Percentiles rank a stretch among this genome's conserved stretches.
These are phyloP conservation scores for Tethya wilhelma DNA, from an alignment of 37 sponge, comb jelly and placozoan species.

Conservation along the genomic window DNA sequence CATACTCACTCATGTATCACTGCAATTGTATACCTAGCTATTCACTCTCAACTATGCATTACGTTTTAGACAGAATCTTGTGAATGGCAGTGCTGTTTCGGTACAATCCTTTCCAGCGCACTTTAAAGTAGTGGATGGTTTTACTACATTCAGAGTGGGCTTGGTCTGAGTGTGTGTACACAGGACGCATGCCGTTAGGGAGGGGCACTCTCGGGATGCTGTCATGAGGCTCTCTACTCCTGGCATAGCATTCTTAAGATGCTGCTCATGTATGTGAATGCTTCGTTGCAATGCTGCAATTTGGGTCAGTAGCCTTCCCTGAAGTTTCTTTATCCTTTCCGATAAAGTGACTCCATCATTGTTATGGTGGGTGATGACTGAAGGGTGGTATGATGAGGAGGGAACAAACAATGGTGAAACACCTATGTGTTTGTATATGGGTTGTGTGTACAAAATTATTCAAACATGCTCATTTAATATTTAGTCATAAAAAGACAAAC, in stretches of 20 bases:
- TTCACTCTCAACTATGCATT: not conserved
- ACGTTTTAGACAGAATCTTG: conserved; percentile 50
- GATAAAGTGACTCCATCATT: not conserved
- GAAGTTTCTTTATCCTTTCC: not conserved
- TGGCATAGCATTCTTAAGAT: not conserved
- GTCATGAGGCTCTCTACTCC: not conserved
- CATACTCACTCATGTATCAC: no score
- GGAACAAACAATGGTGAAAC: not conserved
- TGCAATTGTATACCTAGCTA: no score
- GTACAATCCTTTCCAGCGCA: conserved; percentile 8
- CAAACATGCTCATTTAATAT: no score
- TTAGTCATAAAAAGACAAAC: not conserved
- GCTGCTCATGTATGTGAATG: not conserved
- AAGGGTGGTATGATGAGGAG: not conserved
- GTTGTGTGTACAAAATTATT: no score
- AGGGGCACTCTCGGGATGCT: conserved; percentile 13
- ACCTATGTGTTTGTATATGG: no score
- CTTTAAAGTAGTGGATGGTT: not conserved
- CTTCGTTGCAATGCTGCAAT: conserved; percentile 7
- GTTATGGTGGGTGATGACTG: not conserved
- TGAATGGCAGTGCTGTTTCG: conserved; percentile 20
- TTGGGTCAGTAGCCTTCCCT: not conserved
- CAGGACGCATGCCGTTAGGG: not conserved
- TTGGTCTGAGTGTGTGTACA: not conserved
- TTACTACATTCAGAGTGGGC: conserved; percentile 12